phyloP scores from a whole-genome alignment of 1,140 invertebrate genomes.

The Arctopsyche grandis region DNA sequence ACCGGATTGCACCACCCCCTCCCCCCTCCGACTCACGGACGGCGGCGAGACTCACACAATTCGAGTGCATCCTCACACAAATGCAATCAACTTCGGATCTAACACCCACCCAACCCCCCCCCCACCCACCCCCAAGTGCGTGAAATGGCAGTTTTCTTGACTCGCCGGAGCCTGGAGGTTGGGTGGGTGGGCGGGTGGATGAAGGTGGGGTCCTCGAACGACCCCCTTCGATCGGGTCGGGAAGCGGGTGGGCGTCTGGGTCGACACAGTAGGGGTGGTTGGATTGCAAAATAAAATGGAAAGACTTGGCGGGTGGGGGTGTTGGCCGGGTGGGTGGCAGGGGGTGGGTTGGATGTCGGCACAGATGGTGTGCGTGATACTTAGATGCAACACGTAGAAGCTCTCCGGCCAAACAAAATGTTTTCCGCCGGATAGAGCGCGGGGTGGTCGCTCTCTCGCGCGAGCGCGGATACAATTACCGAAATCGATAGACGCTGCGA shows the following conservation, averaged over 20 bases:
- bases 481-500: slow-evolving; percentile 5
- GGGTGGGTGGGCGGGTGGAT: neutral
- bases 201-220: neutral
- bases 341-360: slow-evolving; percentile 26
- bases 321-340: neutral
- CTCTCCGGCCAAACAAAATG: slow-evolving; percentile 10
- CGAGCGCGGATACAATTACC: slow-evolving; percentile 13
- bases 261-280: neutral
- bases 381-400: slow-evolving; percentile 44
- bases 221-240: neutral
- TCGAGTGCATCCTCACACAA: slow-evolving; percentile 14
- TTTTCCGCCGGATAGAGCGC: slow-evolving; percentile 12
- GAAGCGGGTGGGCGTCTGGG: neutral
- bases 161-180: neutral
- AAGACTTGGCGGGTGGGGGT: slow-evolving; percentile 21
- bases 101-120: neutral
- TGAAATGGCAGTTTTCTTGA: slow-evolving; percentile 42
- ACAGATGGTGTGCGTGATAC: slow-evolving; percentile 45
- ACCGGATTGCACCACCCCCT: neutral
- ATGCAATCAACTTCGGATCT: slow-evolving; percentile 14
- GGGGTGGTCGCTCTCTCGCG: neutral
- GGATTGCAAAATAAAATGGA: slow-evolving; percentile 35
- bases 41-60: slow-evolving; percentile 11
- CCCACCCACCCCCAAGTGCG: slow-evolving; percentile 23
- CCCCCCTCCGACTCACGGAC: neutral